These are phyloP conservation scores for Pollenia angustigena DNA, from an alignment of 2,888 invertebrate genomes.

Conservation along the genomic window DNA sequence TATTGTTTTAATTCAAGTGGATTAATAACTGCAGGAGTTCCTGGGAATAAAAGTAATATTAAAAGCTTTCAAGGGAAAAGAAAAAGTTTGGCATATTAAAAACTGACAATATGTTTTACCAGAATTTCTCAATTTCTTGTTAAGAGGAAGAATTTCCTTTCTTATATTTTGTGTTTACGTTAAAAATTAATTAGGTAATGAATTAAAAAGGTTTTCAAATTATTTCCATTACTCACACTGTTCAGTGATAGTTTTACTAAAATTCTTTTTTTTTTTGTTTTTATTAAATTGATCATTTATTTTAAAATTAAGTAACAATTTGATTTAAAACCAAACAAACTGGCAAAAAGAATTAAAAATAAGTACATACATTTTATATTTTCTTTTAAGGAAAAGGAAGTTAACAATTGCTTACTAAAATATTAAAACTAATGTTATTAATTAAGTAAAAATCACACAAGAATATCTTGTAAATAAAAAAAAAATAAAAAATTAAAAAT, in stretches of 20 bases:
- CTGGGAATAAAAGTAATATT: too few species aligned
- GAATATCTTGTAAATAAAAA: conserved; percentile 69
- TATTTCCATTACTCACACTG: too few species aligned
- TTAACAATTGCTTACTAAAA: conserved; percentile 27
- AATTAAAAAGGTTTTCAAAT: too few species aligned
- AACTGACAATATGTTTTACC: too few species aligned
- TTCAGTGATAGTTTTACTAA: not conserved
- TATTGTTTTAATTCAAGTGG: too few species aligned
- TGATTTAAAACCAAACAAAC: conserved; percentile 41
- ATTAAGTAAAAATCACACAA: conserved; percentile 67
- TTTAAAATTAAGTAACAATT: conserved; percentile 66
- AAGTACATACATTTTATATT: conserved; percentile 47
- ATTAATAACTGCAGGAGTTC: too few species aligned
- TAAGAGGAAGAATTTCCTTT: too few species aligned
- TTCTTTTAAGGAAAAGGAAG: not conserved
- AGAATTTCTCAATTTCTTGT: too few species aligned
- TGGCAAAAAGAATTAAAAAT: conserved; percentile 50
- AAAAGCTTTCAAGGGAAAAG: too few species aligned
- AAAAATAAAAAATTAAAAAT: conserved; percentile 25
- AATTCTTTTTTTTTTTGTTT: conserved; percentile 3
- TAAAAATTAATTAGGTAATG: too few species aligned
- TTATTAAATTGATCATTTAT: conserved; percentile 8
- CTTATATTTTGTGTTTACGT: too few species aligned
- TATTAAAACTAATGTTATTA: conserved; percentile 39
- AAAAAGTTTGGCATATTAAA: too few species aligned